These are phyloP conservation scores for Pachypanchax playfairii DNA, from an alignment of 2,113 vertebrate species.

Conservation along the genomic window DNA sequence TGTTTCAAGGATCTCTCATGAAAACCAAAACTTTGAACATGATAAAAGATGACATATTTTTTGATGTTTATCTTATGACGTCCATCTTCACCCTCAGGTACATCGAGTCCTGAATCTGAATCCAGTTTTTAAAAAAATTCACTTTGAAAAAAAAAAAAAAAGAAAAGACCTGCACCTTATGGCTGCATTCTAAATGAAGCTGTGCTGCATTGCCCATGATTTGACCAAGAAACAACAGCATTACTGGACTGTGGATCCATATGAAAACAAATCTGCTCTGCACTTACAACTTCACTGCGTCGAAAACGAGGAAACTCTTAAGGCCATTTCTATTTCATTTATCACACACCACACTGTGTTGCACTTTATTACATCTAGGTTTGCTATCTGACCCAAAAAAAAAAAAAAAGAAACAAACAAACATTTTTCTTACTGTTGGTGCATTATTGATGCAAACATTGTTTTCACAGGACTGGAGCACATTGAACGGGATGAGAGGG, in stretches of 20 bases:
- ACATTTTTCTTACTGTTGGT: background rate
- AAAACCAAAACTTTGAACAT: background rate
- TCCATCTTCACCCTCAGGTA: background rate
- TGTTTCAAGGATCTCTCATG: background rate
- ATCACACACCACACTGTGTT: background rate
- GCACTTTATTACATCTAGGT: background rate
- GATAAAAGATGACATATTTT: background rate
- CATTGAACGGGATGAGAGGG: conserved; percentile 88
- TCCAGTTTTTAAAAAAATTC: background rate
- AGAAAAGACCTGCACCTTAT: conserved; percentile 17
- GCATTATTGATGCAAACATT: conserved; percentile 24
- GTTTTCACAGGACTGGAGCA: conserved; percentile 85
- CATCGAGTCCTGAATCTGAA: background rate
- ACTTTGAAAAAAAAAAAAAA: conserved; percentile 32
- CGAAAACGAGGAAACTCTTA: conserved; percentile 24
- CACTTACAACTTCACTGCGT: conserved; percentile 8
- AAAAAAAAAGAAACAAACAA: background rate
- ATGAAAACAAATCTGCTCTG: conserved; percentile 28
- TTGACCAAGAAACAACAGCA: conserved; percentile 9
- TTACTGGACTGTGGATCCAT: conserved; percentile 42
- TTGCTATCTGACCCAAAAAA: no score
- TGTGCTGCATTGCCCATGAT: conserved; percentile 9
- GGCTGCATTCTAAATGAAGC: conserved; percentile 30
- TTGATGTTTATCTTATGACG: background rate
- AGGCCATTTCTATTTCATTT: conserved; percentile 28